A percentile compares a stretch with the other conserved stretches of the same genome.
phyloP scores from a whole-genome alignment of 2,797 vertebrate genomes.

The Tapera naevia region DNA sequence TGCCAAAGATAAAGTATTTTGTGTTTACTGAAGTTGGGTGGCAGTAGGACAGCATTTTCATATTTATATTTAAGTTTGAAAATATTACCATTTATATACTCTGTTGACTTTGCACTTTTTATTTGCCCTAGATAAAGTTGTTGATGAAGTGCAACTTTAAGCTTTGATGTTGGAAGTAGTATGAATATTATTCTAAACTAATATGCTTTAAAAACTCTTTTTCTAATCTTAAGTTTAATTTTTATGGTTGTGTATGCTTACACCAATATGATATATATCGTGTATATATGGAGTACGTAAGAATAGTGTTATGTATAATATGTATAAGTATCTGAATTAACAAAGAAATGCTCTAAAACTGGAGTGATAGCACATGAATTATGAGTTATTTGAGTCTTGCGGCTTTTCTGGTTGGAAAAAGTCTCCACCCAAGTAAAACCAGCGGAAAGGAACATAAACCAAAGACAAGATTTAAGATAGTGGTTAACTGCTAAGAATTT shows the following conservation, averaged over 20 bases:
- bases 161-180: background rate
- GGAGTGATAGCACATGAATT: background rate
- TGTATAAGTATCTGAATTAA: background rate
- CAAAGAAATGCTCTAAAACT: background rate
- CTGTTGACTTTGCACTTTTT: background rate
- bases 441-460: background rate
- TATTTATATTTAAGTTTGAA: background rate
- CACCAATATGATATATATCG: background rate
- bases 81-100: background rate
- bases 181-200: background rate
- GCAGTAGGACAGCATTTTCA: background rate
- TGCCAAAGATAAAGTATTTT: background rate
- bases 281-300: background rate
- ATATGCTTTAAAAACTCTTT: background rate
- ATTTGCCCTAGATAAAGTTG: background rate
- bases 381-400: background rate
- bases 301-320: background rate
- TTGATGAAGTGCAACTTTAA: background rate
- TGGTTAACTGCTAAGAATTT: background rate
- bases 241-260: background rate
- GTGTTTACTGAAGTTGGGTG: background rate
- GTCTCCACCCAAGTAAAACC: background rate
- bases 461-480: background rate
- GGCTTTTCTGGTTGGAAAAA: background rate
- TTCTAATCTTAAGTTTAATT: background rate